Evolutionary conservation across 2,797 vertebrate species (phyloP).

Genomic region (Sebastes nivosus): DNA sequence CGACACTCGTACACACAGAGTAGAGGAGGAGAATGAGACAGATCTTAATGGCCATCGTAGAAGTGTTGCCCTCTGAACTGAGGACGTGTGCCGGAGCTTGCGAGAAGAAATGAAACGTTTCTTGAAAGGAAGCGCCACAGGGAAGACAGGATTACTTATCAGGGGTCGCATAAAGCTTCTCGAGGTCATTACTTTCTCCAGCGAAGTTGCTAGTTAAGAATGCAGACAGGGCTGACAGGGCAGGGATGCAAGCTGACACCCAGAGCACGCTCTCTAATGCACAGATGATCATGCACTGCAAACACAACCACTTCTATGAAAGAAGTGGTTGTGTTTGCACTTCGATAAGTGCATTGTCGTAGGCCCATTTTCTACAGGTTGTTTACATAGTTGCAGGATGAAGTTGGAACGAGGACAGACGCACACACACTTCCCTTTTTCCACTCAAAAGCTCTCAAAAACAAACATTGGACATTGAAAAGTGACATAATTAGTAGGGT

Average conservation of each 20-base stretch:
- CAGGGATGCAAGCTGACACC: background rate
- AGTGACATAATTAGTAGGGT: constrained; percentile 69
- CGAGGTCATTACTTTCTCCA: constrained; percentile 16
- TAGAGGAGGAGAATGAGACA: background rate
- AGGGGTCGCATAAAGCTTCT: constrained; percentile 7
- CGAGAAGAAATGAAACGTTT: constrained; percentile 27
- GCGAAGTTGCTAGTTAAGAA: constrained; percentile 18
- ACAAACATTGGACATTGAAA: constrained; percentile 52
- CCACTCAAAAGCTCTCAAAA: constrained; percentile 38
- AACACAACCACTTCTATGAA: background rate
- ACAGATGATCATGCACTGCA: background rate
- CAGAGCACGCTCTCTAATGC: constrained; percentile 10
- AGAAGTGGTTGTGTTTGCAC: too few relatives aligned
- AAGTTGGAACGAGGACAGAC: background rate
- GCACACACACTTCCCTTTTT: background rate
- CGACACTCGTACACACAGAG: background rate
- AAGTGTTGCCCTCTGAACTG: constrained; percentile 29
- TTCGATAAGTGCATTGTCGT: constrained; percentile 3
- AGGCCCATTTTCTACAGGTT: constrained; percentile 6
- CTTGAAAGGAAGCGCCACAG: constrained; percentile 8
- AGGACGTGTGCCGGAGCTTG: background rate
- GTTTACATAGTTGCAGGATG: background rate
- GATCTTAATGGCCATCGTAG: constrained; percentile 17
- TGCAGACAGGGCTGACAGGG: constrained; percentile 3
- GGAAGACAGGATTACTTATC: constrained; percentile 25